A percentile compares a stretch with the other conserved stretches of the same genome.
Evolutionary conservation across 2,888 invertebrate genomes (phyloP).

Genomic region (Eudasyphora cyanicolor): DNA sequence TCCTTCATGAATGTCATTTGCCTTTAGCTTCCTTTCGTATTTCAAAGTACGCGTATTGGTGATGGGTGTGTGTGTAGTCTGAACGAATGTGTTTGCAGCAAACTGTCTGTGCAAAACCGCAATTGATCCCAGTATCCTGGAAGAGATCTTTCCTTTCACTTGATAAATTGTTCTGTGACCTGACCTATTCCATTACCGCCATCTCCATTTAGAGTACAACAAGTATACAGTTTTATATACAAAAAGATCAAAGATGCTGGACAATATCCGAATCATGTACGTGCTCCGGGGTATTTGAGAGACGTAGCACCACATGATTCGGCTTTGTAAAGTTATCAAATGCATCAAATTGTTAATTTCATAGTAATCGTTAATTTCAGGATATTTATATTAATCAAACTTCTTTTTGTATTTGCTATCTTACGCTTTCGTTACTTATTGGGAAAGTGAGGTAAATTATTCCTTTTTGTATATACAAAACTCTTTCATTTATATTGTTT

Average conservation of each 20-base stretch:
- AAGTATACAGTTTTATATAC: no score
- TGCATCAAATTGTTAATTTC: no score
- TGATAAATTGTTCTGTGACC: no score
- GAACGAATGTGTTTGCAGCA: neutral
- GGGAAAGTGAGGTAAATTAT: neutral
- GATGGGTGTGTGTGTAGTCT: neutral
- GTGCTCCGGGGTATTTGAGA: conserved; percentile 81
- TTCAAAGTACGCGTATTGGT: neutral
- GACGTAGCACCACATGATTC: conserved; percentile 88
- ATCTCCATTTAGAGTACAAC: no score
- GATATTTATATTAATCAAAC: neutral
- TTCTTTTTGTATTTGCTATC: conserved; percentile 14
- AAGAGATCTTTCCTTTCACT: neutral
- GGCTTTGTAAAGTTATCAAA: conserved; percentile 81
- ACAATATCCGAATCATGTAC: conserved; percentile 82
- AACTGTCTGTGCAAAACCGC: no score
- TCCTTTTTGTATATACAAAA: neutral
- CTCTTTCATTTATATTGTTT: neutral
- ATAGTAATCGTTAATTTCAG: neutral
- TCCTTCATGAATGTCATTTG: conserved; percentile 77
- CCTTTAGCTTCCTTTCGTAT: conserved; percentile 26
- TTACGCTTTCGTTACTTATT: neutral
- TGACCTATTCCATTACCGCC: neutral
- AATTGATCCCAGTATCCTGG: neutral
- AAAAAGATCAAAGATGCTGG: conserved; percentile 68